Percentiles rank a stretch among this genome's conserved stretches.
phyloP scores from a whole-genome alignment of 1,140 invertebrate species.

The Drosophila malerkotliana region DNA sequence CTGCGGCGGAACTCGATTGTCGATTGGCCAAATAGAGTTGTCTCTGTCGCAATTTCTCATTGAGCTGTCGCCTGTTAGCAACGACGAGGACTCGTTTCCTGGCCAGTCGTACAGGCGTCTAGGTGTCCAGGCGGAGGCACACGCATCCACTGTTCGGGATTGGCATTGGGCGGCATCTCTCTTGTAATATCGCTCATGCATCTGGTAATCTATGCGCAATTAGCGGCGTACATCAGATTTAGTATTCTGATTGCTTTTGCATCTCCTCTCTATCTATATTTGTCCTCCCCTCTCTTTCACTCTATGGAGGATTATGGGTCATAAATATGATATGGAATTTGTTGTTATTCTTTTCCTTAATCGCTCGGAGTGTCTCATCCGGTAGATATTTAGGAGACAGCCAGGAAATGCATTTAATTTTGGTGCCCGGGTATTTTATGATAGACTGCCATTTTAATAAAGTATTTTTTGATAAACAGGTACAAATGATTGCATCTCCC shows the following conservation, averaged over 20 bases:
- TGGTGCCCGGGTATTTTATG: neutral
- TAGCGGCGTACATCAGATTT: conserved; percentile 79
- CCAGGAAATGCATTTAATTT: conserved; percentile 61
- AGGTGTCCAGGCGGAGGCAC: neutral
- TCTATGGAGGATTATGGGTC: conserved; percentile 32
- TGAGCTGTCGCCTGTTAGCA: conserved; percentile 61
- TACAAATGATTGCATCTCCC: too few relatives aligned
- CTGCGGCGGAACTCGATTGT: conserved; percentile 2
- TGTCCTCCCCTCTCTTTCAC: neutral
- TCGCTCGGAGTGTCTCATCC: conserved; percentile 23
- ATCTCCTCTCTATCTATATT: conserved; percentile 6
- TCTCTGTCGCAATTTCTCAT: conserved; percentile 77
- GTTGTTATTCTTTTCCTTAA: conserved; percentile 25
- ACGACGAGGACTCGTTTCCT: conserved; percentile 41
- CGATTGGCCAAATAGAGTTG: conserved; percentile 71
- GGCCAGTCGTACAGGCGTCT: neutral
- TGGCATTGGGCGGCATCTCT: conserved; percentile 62
- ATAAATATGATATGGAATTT: conserved; percentile 69
- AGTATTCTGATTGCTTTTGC: conserved; percentile 76
- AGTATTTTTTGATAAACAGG: too few relatives aligned
- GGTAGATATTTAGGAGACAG: conserved; percentile 46
- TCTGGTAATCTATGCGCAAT: conserved; percentile 81
- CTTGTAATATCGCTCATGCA: conserved; percentile 71
- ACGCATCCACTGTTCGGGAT: conserved; percentile 5
- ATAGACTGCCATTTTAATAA: too few relatives aligned